Evolutionary conservation across 2,888 invertebrate genomes (phyloP), one percentile per base, ranked within the genome.

Genomic region (Idaea biselata): DNA sequence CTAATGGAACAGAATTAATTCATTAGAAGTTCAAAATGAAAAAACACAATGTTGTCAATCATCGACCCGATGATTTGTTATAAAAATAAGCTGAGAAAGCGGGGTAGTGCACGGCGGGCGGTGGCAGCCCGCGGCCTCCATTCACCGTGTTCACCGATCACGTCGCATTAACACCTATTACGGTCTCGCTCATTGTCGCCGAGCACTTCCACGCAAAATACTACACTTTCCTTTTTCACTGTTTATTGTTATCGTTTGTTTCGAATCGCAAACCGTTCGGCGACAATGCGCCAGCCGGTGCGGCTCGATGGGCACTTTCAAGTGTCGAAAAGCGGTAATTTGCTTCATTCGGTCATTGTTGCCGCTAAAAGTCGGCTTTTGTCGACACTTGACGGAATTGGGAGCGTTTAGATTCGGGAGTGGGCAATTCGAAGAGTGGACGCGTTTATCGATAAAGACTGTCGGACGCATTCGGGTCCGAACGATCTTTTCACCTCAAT

Each of bases 221-320:
- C 86, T 88, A 89, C 88, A 88, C 89, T 89, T 89, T 91, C 86
- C 87, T 88, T 90, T 90, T 88, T 85, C 25, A 89, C 82, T 91
- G 90, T 91, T 91, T 91, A 91, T 90, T 91, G 91, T 91, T 84
- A 86, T 83, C 89, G 87, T 87, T 91, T 91, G 90, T 91, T 91
- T 90, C 91, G 86, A 80, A 79, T 81, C 83, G 91, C 91, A 91
- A 91, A 90, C 92, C 87, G 87, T 86, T 75, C 82, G 74, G 66
- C 82, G 79, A 90, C 89, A 90, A 89, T 84, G 84, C 74, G 84
- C 79, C 80, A 78, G 80, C 66, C 84, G 83, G 85, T 87, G 86
- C 91, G 90, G 81, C 81, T 80, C 86, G 86, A 77, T 86, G 87
- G 74, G 75, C 86, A 87, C 89, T 89, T 91, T 91, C 89, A 88